Percentiles rank a stretch among this genome's conserved stretches.
Conservation (phyloP, 2,113 vertebrate species). For the Meleagris gallopavo region DNA sequence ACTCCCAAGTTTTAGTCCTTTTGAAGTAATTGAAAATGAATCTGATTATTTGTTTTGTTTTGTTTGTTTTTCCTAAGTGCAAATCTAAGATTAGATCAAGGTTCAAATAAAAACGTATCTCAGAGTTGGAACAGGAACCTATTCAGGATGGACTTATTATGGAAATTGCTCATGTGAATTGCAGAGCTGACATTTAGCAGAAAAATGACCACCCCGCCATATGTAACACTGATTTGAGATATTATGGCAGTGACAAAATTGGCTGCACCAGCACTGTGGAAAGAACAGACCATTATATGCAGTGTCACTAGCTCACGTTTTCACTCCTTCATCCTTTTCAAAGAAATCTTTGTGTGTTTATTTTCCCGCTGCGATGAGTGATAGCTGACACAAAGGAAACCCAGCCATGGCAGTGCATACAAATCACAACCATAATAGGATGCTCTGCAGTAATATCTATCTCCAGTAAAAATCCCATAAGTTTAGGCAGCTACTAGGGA, state of each 20-base stretch:
- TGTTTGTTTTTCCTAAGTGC: no score
- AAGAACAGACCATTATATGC: neutral
- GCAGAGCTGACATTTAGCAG: neutral
- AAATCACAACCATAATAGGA: neutral
- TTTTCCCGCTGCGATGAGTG: slow-evolving; percentile 50
- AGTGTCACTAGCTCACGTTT: neutral
- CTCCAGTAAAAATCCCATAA: neutral
- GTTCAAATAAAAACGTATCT: neutral
- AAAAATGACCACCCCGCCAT: neutral
- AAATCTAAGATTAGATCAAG: neutral
- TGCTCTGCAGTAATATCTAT: neutral
- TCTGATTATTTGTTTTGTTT: neutral
- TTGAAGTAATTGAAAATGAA: neutral
- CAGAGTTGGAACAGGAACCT: neutral
- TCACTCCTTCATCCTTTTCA: neutral
- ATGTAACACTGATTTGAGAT: neutral
- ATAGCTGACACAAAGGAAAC: slow-evolving; percentile 25
- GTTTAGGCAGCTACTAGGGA: neutral
- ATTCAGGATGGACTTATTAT: neutral
- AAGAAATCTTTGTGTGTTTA: slow-evolving; percentile 30
- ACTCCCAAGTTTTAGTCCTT: neutral
- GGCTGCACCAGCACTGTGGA: neutral
- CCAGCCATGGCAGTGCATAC: slow-evolving; percentile 8
- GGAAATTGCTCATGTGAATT: neutral
- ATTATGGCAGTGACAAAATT: neutral